These are phyloP conservation scores for Diarsia dahlii DNA, from an alignment of 2,888 invertebrate genomes.

Conservation along the genomic window DNA sequence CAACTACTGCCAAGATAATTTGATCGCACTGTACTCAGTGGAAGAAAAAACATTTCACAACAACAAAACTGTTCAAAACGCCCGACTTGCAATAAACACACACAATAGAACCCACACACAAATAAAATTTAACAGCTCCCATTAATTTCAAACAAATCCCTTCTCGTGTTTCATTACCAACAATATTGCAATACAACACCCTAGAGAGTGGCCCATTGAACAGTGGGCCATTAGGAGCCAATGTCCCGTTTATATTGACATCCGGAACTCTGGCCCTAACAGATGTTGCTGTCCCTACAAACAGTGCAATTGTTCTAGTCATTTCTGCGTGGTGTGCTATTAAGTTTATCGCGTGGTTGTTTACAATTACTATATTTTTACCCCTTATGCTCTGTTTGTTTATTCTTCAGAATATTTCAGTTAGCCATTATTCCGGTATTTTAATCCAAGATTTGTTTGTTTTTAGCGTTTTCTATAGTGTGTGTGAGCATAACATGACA, in stretches of 20 bases:
- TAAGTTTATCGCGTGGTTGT: constrained; percentile 30
- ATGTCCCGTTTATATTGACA: constrained; percentile 54
- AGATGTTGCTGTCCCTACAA: constrained; percentile 53
- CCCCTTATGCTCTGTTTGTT: background rate
- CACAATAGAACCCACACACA: constrained; percentile 35
- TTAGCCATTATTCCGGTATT: background rate
- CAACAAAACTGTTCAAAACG: background rate
- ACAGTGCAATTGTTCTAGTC: constrained; percentile 19
- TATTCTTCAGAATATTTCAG: constrained; percentile 2
- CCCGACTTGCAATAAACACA: background rate
- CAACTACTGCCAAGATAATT: too few relatives aligned
- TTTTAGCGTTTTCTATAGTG: too few relatives aligned
- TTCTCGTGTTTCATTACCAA: constrained; percentile 48
- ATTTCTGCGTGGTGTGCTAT: constrained; percentile 17
- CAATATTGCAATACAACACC: constrained; percentile 56
- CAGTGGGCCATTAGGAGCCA: constrained; percentile 49
- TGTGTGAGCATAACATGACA: background rate
- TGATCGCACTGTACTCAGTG: too few relatives aligned
- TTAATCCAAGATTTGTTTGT: background rate
- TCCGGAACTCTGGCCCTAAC: constrained; percentile 50
- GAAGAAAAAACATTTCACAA: background rate
- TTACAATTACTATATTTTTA: background rate
- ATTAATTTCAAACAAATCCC: constrained; percentile 44
- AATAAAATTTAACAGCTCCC: constrained; percentile 55
- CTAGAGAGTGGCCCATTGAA: constrained; percentile 32